A percentile compares a stretch with the other conserved stretches of the same genome.
phyloP scores from a whole-genome alignment of 92 coral and sea anemone species.

The Chrysogorgia sp. region DNA sequence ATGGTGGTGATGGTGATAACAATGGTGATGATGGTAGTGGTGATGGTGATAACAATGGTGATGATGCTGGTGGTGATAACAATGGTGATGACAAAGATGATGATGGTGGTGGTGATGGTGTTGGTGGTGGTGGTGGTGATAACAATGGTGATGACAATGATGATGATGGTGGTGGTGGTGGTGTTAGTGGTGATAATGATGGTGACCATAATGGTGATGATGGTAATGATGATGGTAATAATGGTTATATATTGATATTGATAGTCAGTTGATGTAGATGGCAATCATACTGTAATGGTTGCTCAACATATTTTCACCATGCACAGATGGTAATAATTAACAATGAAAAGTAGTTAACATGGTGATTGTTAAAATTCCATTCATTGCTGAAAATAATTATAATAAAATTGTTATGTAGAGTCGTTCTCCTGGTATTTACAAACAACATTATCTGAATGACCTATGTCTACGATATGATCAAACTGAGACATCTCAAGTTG shows the following conservation, averaged over 20 bases:
- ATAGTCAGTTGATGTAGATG: neutral
- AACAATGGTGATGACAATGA: neutral
- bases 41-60: neutral
- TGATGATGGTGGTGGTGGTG: neutral
- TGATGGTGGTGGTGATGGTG: neutral
- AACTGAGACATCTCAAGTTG: constrained; percentile 66
- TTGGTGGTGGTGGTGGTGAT: neutral
- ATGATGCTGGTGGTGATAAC: neutral
- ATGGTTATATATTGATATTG: neutral
- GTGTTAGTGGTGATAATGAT: neutral
- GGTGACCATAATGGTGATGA: neutral
- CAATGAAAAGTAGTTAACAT: neutral
- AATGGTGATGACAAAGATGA: neutral
- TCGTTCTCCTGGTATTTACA: constrained; percentile 93
- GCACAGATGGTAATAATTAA: neutral
- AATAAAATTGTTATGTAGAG: constrained; percentile 39
- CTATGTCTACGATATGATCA: constrained; percentile 79
- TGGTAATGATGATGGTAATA: neutral
- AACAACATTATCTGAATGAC: constrained; percentile 81
- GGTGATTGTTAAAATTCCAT: neutral
- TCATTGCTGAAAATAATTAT: neutral
- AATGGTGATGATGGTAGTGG: neutral
- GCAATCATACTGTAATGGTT: no score
- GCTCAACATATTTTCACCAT: no score
- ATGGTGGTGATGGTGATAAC: neutral